These are phyloP conservation scores for Anguilla megastoma DNA, from an alignment of 2,797 vertebrate species.

Conservation along the genomic window DNA sequence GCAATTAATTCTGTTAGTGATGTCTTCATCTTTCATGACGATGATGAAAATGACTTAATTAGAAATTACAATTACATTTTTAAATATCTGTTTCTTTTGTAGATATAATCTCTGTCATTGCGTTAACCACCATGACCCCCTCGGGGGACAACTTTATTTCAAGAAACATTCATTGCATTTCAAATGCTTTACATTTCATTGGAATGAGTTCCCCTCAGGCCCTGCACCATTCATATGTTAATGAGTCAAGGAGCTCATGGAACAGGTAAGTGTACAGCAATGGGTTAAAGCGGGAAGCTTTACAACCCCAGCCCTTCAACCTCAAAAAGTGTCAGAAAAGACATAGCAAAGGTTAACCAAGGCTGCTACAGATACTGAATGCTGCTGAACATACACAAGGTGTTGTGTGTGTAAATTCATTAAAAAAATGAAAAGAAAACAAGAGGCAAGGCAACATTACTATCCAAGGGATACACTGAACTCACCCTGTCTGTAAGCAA, in stretches of 20 bases:
- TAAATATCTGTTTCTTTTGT: not conserved
- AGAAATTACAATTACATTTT: not conserved
- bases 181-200: not conserved
- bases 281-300: not conserved
- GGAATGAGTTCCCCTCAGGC: not conserved
- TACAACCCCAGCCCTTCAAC: not conserved
- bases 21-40: not conserved
- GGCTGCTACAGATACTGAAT: not conserved
- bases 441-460: not conserved
- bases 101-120: not conserved
- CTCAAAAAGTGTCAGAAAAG: not conserved
- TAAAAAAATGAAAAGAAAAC: not conserved
- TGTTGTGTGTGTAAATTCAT: not conserved
- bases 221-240: not conserved
- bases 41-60: not conserved
- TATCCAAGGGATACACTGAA: not conserved
- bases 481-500: not conserved
- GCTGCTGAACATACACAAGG: not conserved
- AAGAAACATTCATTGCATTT: slow-evolving; percentile 1
- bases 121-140: not conserved
- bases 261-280: not conserved
- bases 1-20: not conserved
- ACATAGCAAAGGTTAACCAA: not conserved
- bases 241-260: not conserved
- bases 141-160: not conserved